Conservation (phyloP, 2,888 invertebrate species). For the Buathra laborator region DNA sequence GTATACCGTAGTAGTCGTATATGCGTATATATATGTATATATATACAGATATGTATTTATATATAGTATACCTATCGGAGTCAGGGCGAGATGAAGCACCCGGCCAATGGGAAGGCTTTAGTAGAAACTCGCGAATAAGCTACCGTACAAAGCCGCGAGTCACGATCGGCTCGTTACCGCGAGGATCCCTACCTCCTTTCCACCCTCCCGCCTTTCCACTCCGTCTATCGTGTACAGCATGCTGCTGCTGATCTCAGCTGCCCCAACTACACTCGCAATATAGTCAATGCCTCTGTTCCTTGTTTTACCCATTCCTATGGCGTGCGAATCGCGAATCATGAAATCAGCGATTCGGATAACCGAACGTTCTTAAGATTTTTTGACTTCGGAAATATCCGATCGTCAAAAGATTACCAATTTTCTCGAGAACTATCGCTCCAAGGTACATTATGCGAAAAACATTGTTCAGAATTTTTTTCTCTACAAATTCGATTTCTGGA, state of each 20-base stretch:
- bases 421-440: too few species aligned
- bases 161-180: slow-evolving; percentile 83
- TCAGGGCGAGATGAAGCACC: slow-evolving; percentile 60
- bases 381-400: background rate
- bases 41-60: slow-evolving; percentile 14
- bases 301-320: slow-evolving; percentile 34
- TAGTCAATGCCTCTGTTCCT: slow-evolving; percentile 21
- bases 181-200: slow-evolving; percentile 60
- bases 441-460: too few species aligned
- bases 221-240: slow-evolving; percentile 28
- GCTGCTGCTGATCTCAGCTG: slow-evolving; percentile 64
- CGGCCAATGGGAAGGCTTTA: slow-evolving; percentile 62
- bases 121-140: slow-evolving; percentile 77
- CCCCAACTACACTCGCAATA: slow-evolving; percentile 55
- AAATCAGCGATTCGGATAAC: slow-evolving; percentile 73
- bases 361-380: background rate
- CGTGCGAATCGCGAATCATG: slow-evolving; percentile 76
- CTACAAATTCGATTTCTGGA: background rate
- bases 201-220: slow-evolving; percentile 33
- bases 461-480: background rate
- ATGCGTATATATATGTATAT: slow-evolving; percentile 5
- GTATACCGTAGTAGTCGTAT: slow-evolving; percentile 10
- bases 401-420: background rate
- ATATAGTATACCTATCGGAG: slow-evolving; percentile 43
- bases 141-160: slow-evolving; percentile 81